A percentile compares a stretch with the other conserved stretches of the same genome.
Evolutionary conservation across 2,888 invertebrate species (phyloP).

Genomic region (Polyploca ridens): DNA sequence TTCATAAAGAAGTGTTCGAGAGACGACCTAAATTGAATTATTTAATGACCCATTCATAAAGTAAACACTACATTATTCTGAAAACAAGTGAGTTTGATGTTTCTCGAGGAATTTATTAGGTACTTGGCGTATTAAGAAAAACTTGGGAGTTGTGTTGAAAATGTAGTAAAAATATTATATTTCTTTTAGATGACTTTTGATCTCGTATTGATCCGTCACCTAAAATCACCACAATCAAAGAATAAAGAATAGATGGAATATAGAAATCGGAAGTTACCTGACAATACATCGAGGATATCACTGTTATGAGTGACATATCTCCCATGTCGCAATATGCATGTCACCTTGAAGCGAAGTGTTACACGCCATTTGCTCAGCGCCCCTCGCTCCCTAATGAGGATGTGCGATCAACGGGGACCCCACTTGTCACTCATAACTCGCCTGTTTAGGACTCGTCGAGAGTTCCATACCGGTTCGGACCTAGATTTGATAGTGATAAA

Average conservation of each 20-base stretch:
- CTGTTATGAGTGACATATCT: neutral
- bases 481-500: neutral
- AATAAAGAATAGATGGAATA: too few relatives aligned
- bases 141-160: neutral
- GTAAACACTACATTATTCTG: neutral
- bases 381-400: conserved; percentile 61
- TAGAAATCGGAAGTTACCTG: too few relatives aligned
- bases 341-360: conserved; percentile 68
- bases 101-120: neutral
- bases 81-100: neutral
- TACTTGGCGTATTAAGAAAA: neutral
- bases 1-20: neutral
- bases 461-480: conserved; percentile 1
- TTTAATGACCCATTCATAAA: neutral
- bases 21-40: neutral
- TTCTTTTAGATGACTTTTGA: neutral
- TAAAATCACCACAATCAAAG: too few relatives aligned
- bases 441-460: conserved; percentile 42
- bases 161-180: neutral
- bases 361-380: conserved; percentile 68
- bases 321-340: conserved; percentile 25
- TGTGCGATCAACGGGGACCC: conserved; percentile 53
- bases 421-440: conserved; percentile 47
- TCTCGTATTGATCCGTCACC: neutral
- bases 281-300: too few relatives aligned